phyloP scores from a whole-genome alignment of 2,797 vertebrate genomes.

The Halcyon smyrnensis region DNA sequence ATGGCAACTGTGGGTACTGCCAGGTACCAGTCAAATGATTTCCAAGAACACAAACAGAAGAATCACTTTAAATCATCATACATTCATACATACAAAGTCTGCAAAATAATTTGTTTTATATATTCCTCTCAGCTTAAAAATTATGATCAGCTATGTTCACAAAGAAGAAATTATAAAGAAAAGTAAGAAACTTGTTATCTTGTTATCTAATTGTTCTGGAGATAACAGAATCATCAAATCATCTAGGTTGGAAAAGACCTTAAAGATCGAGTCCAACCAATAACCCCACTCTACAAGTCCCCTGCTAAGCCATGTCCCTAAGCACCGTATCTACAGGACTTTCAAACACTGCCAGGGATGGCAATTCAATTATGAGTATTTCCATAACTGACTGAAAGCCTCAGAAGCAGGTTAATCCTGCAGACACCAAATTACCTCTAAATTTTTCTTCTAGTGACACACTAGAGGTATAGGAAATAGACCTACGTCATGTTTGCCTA shows the following conservation, averaged over 20 bases:
- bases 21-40: neutral
- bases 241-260: too few relatives aligned
- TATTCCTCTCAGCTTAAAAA: neutral
- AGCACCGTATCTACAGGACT: too few relatives aligned
- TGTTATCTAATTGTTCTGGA: neutral
- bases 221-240: too few relatives aligned
- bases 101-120: neutral
- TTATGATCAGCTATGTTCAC: neutral
- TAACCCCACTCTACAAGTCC: too few relatives aligned
- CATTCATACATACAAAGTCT: neutral
- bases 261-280: too few relatives aligned
- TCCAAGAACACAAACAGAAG: neutral
- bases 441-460: neutral
- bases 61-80: neutral
- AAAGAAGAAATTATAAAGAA: neutral
- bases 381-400: neutral
- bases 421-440: neutral
- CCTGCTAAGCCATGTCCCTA: too few relatives aligned
- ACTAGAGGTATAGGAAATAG: neutral
- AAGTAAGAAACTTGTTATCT: neutral
- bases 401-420: neutral
- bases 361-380: neutral
- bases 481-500: accelerated
- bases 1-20: neutral
- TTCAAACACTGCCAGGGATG: too few relatives aligned